Evolutionary conservation across 2,888 invertebrate genomes (phyloP), one percentile per base, ranked within the genome.

Genomic region (Drosophila neonasuta): DNA sequence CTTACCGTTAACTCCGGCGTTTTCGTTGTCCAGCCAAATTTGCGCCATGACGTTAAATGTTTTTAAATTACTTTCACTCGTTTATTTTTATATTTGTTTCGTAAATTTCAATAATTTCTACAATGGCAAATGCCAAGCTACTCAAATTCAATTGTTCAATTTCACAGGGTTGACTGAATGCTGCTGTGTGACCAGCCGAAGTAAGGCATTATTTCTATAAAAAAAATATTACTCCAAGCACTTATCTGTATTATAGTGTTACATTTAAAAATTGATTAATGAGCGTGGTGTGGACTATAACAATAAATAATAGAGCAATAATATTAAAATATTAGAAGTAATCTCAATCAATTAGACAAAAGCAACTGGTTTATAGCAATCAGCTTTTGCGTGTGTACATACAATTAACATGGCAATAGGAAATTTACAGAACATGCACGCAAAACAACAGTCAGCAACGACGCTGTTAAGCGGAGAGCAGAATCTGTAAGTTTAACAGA

Each of bases 11-110:
- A 49, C 54, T 10, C 62, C 69, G 4, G 44, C 45, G 36, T 75
- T 75, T 48, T 75, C 77, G 1, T 29, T 48, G 20, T 69, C 74
- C 49, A 77, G 44, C 74, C 69, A 75, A 3, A 77, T 77, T 30
- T 69, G 68, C 2, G 60, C 59, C 77, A 74, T 74, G 3, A 11
- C 32, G 5, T 2, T 9, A 6, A 6, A 7, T 8, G 4, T 24
- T 15, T 6, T 24, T 51, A 10, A 30, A 11, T 32, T 6, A 11
- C n/a, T 11, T 36, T 11, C 5, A 6, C 11, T 17, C 1, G 1
- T 17, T 10, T 10, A 29, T 41, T 54, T 15, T 34, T 6, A 2
- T 6, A 5, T 54, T 17, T 15, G 51, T 9, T 24, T n/a, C 20
- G 11, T 34, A 17, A 51, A 29, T 10, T 1, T 46, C 0, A 13